phyloP scores from a whole-genome alignment of 2,888 invertebrate species.

The Agrenia bidenticulata region DNA sequence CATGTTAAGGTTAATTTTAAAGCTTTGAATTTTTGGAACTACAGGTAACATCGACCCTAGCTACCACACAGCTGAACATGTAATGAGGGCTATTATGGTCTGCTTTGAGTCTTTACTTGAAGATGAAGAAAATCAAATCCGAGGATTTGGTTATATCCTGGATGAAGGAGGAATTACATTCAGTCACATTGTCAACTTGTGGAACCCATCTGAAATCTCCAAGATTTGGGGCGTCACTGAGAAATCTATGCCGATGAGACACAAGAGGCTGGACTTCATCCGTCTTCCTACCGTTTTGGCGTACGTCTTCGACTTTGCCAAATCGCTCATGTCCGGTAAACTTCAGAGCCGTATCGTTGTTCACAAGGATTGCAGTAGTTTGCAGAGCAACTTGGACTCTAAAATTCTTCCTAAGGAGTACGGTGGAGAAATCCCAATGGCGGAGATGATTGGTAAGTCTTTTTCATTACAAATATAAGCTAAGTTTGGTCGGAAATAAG shows the following conservation, averaged over 20 bases:
- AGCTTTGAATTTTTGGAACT: no score
- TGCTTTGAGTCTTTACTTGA: slow-evolving; percentile 78
- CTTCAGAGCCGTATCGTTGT: slow-evolving; percentile 69
- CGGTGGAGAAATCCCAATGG: slow-evolving; percentile 79
- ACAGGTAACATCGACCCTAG: slow-evolving; percentile 76
- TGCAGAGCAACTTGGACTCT: slow-evolving; percentile 69
- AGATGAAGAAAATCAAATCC: slow-evolving; percentile 76
- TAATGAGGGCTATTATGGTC: slow-evolving; percentile 74
- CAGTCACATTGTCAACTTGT: slow-evolving; percentile 70
- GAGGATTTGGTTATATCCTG: slow-evolving; percentile 77
- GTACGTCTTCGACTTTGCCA: slow-evolving; percentile 73
- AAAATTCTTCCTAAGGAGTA: slow-evolving; percentile 79
- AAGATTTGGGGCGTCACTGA: slow-evolving; percentile 77
- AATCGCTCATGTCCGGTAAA: slow-evolving; percentile 69
- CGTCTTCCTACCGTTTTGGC: slow-evolving; percentile 72
- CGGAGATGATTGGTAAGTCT: slow-evolving; percentile 76
- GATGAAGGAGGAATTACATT: slow-evolving; percentile 80
- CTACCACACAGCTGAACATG: slow-evolving; percentile 73
- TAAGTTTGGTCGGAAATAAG: neutral
- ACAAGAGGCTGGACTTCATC: slow-evolving; percentile 72
- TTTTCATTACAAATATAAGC: neutral
- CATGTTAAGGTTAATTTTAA: no score
- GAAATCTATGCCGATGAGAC: slow-evolving; percentile 77
- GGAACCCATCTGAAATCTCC: slow-evolving; percentile 76
- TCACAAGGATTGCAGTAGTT: slow-evolving; percentile 72